Evolutionary conservation across 2,113 vertebrate species (phyloP), one percentile per base, ranked within the genome.

Genomic region (Meleagris gallopavo): DNA sequence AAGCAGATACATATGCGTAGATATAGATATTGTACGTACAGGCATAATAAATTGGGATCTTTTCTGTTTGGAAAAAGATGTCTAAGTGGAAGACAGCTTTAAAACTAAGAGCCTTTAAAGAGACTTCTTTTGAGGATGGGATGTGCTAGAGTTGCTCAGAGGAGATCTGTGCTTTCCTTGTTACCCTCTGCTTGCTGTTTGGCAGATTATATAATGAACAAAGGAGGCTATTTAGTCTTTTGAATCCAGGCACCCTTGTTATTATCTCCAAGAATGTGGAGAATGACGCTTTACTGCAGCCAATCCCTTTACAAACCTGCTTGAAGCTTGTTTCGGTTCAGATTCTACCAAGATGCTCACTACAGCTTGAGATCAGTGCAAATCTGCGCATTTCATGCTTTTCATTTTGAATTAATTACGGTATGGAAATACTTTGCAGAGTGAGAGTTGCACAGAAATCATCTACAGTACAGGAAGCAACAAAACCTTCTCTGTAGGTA

Each of bases 201-300:
- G 89, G 40, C 67, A 85, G 84, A 94, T 94, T 85, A 86, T 70
- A 17, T 87, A 92, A 94, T 89, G 91, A 96, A 83, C 86, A 97
- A 83, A 58, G 90, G 67, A 89, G 40, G 41, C 71, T 95, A 69
- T 96, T 95, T 61, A 78, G 86, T 34, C 95, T 86, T 88, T 95
- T 94, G 83, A 94, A 54, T 46, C 55, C 85, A 18, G 64, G 82
- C 87, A 38, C 55, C 92, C 85, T 75, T 93, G 64, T 76, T 93
- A 60, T 88, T 94, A 60, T 78, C 70, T 13, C 52, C 12, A 83
- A 66, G 87, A 91, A 90, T 38, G 67, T 83, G 75, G 93, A 93
- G 94, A 97, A 86, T 87, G 80, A 70, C 34, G 55, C 71, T 96
- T 83, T 9, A 54, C 62, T 74, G 69, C 46, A 48, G 32, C 72